A percentile compares a stretch with the other conserved stretches of the same genome.
Evolutionary conservation across 1,140 invertebrate species (phyloP).

Genomic region (Parasteatoda tepidariorum): DNA sequence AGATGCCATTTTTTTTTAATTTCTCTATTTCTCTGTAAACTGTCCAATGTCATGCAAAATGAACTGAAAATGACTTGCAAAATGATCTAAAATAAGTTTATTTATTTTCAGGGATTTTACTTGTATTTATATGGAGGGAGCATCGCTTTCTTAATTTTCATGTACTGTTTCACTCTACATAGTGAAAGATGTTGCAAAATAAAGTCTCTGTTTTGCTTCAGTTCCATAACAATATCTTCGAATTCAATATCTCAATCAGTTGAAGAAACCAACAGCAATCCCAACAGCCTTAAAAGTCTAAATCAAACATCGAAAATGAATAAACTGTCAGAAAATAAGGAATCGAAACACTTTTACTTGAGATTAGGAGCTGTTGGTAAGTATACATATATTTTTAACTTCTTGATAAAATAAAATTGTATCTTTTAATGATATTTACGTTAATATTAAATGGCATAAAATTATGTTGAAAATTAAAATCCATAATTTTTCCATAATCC

Average conservation of each 20-base stretch:
- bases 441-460: too few relatives aligned
- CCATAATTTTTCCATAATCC: too few relatives aligned
- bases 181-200: background rate
- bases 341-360: constrained; percentile 90
- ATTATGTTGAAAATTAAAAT: too few relatives aligned
- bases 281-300: background rate
- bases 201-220: background rate
- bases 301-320: background rate
- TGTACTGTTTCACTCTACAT: constrained; percentile 79
- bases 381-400: background rate
- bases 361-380: constrained; percentile 85
- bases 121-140: constrained; percentile 72
- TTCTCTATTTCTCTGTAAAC: too few relatives aligned
- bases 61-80: too few relatives aligned
- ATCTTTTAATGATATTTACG: too few relatives aligned
- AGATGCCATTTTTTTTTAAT: too few relatives aligned
- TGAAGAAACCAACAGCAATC: background rate
- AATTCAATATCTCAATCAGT: background rate
- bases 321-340: constrained; percentile 20
- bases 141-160: constrained; percentile 87
- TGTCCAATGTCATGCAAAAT: too few relatives aligned
- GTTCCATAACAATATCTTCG: background rate
- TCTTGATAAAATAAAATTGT: background rate
- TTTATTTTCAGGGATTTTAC: background rate
- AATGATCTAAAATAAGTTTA: too few relatives aligned